Conservation (phyloP, 92 coral and sea anemone species). For the Porites lobata region DNA sequence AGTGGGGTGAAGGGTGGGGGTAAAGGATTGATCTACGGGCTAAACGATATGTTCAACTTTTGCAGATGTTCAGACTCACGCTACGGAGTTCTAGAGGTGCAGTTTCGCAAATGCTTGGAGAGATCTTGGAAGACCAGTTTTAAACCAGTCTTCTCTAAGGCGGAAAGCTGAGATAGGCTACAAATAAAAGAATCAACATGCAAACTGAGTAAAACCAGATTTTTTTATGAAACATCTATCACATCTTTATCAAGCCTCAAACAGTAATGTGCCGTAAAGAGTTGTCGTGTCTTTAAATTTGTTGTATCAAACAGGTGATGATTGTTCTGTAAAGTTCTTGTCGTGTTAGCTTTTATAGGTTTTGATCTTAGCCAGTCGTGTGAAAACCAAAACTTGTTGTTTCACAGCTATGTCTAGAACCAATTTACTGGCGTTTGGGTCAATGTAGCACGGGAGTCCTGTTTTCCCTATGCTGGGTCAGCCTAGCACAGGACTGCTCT, state of each 20-base stretch:
- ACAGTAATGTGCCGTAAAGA: neutral
- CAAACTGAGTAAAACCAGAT: constrained; percentile 1
- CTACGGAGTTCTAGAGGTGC: constrained; percentile 88
- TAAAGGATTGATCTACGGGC: too few relatives aligned
- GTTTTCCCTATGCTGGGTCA: too few relatives aligned
- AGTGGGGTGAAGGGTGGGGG: too few relatives aligned
- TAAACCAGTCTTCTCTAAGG: constrained; percentile 41
- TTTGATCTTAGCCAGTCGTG: neutral
- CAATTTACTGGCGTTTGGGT: too few relatives aligned
- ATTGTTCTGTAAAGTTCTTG: neutral
- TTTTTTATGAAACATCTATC: neutral
- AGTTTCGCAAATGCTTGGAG: constrained; percentile 80
- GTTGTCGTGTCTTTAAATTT: neutral
- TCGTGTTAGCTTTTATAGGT: neutral
- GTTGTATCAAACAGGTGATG: neutral
- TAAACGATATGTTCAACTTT: neutral
- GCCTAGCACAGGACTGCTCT: neutral
- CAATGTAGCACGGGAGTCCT: too few relatives aligned
- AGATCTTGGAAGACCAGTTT: constrained; percentile 81
- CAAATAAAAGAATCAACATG: neutral
- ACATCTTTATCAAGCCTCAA: constrained; percentile 3
- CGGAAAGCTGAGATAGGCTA: neutral
- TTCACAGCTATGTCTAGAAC: too few relatives aligned
- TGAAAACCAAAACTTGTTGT: neutral
- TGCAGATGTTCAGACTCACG: constrained; percentile 96